phyloP scores from a whole-genome alignment of 2,797 vertebrate genomes.

The Amniataba percoides region DNA sequence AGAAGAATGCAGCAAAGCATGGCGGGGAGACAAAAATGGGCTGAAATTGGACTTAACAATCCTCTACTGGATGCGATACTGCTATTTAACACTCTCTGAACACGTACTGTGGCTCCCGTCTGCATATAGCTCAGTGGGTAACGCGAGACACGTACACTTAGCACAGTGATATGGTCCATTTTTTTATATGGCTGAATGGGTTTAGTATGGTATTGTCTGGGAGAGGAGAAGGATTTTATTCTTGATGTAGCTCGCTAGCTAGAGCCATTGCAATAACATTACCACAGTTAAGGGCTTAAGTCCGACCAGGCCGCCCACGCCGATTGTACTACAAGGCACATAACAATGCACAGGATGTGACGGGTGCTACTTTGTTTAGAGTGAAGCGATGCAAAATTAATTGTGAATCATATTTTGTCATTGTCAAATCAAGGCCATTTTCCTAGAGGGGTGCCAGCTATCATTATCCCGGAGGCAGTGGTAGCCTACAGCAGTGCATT shows the following conservation, averaged over 20 bases:
- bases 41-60: conserved; percentile 34
- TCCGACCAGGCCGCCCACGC: conserved; percentile 25
- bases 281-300: conserved; percentile 26
- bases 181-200: conserved; percentile 3
- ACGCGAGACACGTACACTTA: conserved; percentile 15
- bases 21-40: conserved; percentile 19
- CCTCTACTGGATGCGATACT: conserved; percentile 22
- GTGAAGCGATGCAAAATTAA: conserved; percentile 17
- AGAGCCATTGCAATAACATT: neutral
- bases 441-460: conserved; percentile 35
- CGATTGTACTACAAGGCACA: conserved; percentile 21
- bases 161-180: neutral
- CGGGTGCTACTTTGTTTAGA: conserved; percentile 24
- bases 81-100: conserved; percentile 38
- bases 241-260: conserved; percentile 5
- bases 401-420: conserved; percentile 24
- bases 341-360: conserved; percentile 30
- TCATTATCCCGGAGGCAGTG: conserved; percentile 40
- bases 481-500: neutral
- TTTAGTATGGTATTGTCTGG: conserved; percentile 34
- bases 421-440: conserved; percentile 42
- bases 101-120: neutral
- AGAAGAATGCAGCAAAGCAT: conserved; percentile 27
- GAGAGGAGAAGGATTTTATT: conserved; percentile 23
- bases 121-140: conserved; percentile 1